Percentiles rank a stretch among this genome's conserved stretches.
Evolutionary conservation across 2,113 vertebrate species (phyloP).

Genomic region (Corythaixoides concolor): DNA sequence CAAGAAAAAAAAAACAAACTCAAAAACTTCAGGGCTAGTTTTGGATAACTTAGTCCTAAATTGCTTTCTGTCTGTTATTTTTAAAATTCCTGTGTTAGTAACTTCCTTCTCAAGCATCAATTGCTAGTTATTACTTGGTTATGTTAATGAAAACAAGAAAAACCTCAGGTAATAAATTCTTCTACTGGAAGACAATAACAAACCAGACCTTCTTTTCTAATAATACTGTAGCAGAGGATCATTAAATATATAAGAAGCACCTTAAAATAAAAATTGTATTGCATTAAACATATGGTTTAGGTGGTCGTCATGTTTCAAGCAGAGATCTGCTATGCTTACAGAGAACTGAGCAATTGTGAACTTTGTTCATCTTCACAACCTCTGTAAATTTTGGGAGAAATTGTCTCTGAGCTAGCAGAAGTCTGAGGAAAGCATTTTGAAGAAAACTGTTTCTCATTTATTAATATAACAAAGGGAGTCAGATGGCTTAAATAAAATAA

Average conservation of each 20-base stretch:
- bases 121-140: not conserved
- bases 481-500: slow-evolving; percentile 15
- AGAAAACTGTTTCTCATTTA: slow-evolving; percentile 11
- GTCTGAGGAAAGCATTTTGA: not conserved
- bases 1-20: not conserved
- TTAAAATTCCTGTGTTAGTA: not conserved
- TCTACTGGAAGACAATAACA: not conserved
- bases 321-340: not conserved
- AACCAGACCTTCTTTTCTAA: not conserved
- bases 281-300: not conserved
- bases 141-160: not conserved
- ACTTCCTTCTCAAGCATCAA: not conserved
- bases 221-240: not conserved
- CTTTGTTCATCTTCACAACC: not conserved
- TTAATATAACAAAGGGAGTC: slow-evolving; percentile 25
- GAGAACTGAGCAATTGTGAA: not conserved
- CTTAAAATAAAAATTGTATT: not conserved
- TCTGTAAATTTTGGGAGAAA: not conserved
- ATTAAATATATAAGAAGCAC: not conserved
- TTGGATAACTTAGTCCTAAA: not conserved
- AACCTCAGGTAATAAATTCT: not conserved
- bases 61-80: not conserved
- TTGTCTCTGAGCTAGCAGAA: not conserved
- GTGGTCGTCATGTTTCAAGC: not conserved
- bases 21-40: not conserved